Conservation (phyloP, 2,113 vertebrate genomes). For the Hylia prasina region DNA sequence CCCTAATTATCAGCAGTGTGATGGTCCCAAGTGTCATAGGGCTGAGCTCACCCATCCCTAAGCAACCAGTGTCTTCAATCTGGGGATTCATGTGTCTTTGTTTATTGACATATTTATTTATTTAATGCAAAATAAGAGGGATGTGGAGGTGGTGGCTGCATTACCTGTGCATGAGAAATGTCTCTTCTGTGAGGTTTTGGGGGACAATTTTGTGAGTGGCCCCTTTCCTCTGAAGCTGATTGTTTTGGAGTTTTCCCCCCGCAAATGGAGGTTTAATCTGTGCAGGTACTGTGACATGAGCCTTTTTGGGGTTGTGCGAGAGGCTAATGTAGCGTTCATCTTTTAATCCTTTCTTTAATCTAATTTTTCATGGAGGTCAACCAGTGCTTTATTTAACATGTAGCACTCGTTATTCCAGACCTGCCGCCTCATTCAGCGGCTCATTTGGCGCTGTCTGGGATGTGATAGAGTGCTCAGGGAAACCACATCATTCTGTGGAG, state of each 20-base stretch:
- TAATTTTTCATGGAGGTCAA: constrained; percentile 34
- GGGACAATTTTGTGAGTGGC: not conserved
- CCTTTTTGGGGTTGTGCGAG: not conserved
- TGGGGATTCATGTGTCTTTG: not conserved
- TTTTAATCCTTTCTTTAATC: constrained; percentile 36
- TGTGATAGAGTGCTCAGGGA: not conserved
- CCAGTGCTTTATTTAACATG: not conserved
- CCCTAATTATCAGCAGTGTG: not conserved
- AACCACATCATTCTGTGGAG: not conserved
- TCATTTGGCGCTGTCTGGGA: not conserved
- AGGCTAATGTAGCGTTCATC: not conserved
- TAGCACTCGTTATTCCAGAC: not conserved
- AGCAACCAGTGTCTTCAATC: not conserved
- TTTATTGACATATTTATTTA: not conserved
- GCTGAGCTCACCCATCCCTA: fast-evolving
- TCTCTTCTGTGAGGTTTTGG: not conserved
- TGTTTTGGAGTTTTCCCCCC: not conserved
- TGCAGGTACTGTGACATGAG: not conserved
- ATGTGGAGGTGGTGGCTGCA: fast-evolving
- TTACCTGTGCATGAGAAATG: not conserved
- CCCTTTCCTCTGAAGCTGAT: not conserved
- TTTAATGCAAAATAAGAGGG: not conserved
- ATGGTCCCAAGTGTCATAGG: fast-evolving
- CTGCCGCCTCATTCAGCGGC: not conserved
- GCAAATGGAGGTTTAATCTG: not conserved